Conservation (phyloP, 2,888 invertebrate species). For the Polymixis lichenea region DNA sequence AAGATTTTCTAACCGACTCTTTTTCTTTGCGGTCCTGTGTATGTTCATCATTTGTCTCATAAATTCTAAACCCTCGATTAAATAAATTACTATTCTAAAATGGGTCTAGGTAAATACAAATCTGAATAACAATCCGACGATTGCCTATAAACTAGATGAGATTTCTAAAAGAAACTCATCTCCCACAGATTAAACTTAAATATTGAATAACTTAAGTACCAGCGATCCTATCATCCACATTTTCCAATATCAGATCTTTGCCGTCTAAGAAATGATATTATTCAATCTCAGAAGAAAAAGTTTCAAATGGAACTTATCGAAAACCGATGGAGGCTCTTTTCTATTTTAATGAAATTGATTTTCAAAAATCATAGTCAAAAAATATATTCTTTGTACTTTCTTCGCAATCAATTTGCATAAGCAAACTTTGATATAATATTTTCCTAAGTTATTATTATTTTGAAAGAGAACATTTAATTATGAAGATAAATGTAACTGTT, state of each 20-base stretch:
- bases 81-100: not conserved
- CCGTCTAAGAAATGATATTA: conserved; percentile 68
- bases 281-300: conserved; percentile 67
- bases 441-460: not conserved
- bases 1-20: too few relatives aligned
- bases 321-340: conserved; percentile 53
- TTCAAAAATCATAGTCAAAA: conserved; percentile 36
- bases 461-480: not conserved
- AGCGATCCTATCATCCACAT: conserved; percentile 60
- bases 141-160: conserved; percentile 45
- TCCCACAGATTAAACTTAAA: conserved; percentile 64
- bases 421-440: not conserved
- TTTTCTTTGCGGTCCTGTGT: too few relatives aligned
- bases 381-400: conserved; percentile 29
- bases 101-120: conserved; percentile 30
- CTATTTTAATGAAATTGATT: conserved; percentile 60
- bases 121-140: conserved; percentile 39
- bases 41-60: too few relatives aligned
- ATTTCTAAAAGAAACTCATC: conserved; percentile 50
- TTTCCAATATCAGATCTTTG: conserved; percentile 68
- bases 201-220: conserved; percentile 65
- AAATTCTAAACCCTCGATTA: too few relatives aligned
- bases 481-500: not conserved
- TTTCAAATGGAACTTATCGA: conserved; percentile 60
- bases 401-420: conserved; percentile 3